Evolutionary conservation across 64 coral and sea anemone genomes (phyloP), one percentile per base, ranked within the genome.

Genomic region (Actinia equina): DNA sequence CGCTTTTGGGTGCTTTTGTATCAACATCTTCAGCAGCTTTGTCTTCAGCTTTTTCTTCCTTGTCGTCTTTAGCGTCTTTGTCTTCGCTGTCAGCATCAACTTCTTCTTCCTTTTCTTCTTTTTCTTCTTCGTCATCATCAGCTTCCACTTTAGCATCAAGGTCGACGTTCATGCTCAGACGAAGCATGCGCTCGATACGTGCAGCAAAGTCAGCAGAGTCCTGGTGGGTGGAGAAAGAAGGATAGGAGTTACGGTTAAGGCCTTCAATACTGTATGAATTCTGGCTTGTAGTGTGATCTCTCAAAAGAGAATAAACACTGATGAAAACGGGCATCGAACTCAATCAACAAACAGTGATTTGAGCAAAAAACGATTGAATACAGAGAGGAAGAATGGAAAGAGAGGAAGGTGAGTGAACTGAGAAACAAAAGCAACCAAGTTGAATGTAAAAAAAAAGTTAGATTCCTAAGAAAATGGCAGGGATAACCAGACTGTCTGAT

Each of bases 131-230:
- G 19, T 96, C 94, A 5, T 93, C 94, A 25, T 96, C 94, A 70
- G 78, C 67, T 77, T 96, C 94, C 2, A 96, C 94, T 62, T 89
- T 96, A 7, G 91, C 94, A 69, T 96, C 91, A 37, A 92, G 85
- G 60, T 96, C 94, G n/a, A 96, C 86, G 86, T 87, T 89, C 91
- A 96, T 93, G 77, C 94, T 96, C 4, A 96, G 80, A 59, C 92
- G 92, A 59, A 96, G 94, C 94, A 96, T 96, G 61, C 94, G 94
- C 71, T 96, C 94, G 60, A 96, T 96, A 44, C 94, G 88, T 6
- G 88, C 88, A 86, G 94, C 94, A 85, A 96, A 96, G 57, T 96
- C 94, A 83, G 88, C 86, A 18, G 91, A 93, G 67, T 96, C 91
- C 94, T 96, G 80, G 25, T 62, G 44, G 43, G 17, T 57, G 11